These are phyloP conservation scores for Thamnophis elegans DNA, from an alignment of 2,797 vertebrate species.

Conservation along the genomic window DNA sequence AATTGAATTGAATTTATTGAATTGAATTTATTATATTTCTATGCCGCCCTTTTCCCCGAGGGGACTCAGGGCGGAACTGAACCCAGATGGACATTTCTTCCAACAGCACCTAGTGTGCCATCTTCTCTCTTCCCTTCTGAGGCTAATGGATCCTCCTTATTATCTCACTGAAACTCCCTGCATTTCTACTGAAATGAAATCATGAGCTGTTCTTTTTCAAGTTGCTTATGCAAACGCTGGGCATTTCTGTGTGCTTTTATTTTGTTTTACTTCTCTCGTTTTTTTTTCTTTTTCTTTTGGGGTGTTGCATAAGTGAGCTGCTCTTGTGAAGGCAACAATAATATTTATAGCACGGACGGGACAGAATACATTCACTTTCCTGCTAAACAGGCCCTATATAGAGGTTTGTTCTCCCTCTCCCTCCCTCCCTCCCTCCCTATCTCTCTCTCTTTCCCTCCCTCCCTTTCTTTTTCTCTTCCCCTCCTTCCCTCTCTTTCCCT, in stretches of 20 bases:
- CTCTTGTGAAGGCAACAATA: neutral
- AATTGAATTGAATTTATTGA: too few relatives aligned
- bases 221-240: neutral
- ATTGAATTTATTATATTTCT: too few relatives aligned
- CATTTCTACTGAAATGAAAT: neutral
- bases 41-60: too few relatives aligned
- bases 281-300: neutral
- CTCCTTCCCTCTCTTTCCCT: too few relatives aligned
- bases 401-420: neutral
- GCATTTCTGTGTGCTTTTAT: neutral
- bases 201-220: neutral
- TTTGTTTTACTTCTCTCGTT: neutral
- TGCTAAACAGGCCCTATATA: neutral
- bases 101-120: neutral
- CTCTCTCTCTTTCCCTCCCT: too few relatives aligned
- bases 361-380: neutral
- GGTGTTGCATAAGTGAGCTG: neutral
- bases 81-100: too few relatives aligned
- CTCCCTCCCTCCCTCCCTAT: too few relatives aligned
- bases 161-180: neutral
- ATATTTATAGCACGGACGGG: neutral
- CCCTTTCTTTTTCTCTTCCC: too few relatives aligned
- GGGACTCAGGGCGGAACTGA: too few relatives aligned
- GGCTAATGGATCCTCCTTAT: neutral
- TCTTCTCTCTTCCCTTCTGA: neutral